phyloP scores from a whole-genome alignment of 2,113 vertebrate genomes.

The Nanorana parkeri region DNA sequence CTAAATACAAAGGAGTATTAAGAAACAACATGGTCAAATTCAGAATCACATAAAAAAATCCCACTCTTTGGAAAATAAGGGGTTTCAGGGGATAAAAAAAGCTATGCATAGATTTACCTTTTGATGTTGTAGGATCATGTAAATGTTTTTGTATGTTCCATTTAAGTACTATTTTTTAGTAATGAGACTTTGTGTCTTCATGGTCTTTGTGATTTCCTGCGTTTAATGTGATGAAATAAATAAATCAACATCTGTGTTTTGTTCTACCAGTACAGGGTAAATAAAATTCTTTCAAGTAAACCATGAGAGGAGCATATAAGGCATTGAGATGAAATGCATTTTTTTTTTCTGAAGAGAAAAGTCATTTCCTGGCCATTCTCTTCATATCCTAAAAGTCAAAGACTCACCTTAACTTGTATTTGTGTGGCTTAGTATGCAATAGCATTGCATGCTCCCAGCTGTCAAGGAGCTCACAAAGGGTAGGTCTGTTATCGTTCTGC shows the following conservation, averaged over 20 bases:
- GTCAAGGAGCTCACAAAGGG: conserved; percentile 7
- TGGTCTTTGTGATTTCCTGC: conserved; percentile 68
- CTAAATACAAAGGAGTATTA: conserved; percentile 58
- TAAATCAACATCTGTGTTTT: conserved; percentile 64
- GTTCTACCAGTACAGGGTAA: conserved; percentile 61
- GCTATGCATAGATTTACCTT: conserved; percentile 65
- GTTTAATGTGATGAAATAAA: conserved; percentile 72
- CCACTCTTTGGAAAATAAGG: conserved; percentile 64
- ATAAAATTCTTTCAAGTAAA: conserved; percentile 58
- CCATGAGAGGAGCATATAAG: conserved; percentile 57
- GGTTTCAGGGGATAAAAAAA: conserved; percentile 64
- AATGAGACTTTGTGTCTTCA: conserved; percentile 68
- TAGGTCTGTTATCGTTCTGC: not conserved
- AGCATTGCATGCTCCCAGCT: not conserved
- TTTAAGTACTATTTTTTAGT: conserved; percentile 71
- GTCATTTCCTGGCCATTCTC: conserved; percentile 48
- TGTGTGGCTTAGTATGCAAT: not conserved
- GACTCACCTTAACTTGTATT: conserved; percentile 15
- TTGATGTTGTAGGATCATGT: conserved; percentile 71
- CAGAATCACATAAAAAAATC: conserved; percentile 62
- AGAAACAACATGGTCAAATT: conserved; percentile 62
- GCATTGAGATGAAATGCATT: conserved; percentile 36
- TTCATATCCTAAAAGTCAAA: conserved; percentile 36
- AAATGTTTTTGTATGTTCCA: conserved; percentile 65
- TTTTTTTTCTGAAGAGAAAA: conserved; percentile 22